phyloP scores from a whole-genome alignment of 2,113 vertebrate species.

The Equus quagga region DNA sequence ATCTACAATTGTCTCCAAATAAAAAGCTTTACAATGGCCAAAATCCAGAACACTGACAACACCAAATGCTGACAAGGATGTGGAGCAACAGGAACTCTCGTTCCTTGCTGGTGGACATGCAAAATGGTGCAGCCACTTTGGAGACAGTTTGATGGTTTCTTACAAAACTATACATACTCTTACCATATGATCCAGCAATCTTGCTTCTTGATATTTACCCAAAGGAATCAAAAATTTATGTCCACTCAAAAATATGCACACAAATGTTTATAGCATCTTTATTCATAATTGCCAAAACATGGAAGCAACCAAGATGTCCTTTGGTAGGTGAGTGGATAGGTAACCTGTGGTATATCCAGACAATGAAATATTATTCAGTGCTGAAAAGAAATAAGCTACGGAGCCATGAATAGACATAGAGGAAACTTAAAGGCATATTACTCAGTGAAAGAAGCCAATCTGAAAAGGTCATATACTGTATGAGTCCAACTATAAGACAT shows the following conservation, averaged over 20 bases:
- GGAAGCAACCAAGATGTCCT: not conserved
- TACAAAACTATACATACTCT: not conserved
- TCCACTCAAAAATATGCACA: not conserved
- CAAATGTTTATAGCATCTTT: not conserved
- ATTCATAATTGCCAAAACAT: not conserved
- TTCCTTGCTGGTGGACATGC: fast-evolving
- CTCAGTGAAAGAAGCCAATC: not conserved
- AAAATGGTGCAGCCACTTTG: not conserved
- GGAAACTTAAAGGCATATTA: not conserved
- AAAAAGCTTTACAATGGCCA: not conserved
- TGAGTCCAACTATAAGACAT: not conserved
- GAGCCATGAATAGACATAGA: not conserved
- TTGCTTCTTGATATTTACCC: not conserved
- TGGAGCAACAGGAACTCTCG: not conserved
- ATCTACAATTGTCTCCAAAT: not conserved
- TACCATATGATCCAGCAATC: not conserved
- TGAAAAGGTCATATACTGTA: not conserved
- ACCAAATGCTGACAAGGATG: not conserved
- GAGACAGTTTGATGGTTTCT: not conserved
- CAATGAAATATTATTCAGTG: not conserved
- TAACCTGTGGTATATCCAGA: not conserved
- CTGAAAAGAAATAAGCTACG: not conserved
- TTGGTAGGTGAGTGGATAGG: not conserved
- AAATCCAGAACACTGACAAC: not conserved
- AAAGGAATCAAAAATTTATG: not conserved